These are phyloP conservation scores for Callaeas wilsoni DNA, from an alignment of 2,113 vertebrate species.

Conservation along the genomic window DNA sequence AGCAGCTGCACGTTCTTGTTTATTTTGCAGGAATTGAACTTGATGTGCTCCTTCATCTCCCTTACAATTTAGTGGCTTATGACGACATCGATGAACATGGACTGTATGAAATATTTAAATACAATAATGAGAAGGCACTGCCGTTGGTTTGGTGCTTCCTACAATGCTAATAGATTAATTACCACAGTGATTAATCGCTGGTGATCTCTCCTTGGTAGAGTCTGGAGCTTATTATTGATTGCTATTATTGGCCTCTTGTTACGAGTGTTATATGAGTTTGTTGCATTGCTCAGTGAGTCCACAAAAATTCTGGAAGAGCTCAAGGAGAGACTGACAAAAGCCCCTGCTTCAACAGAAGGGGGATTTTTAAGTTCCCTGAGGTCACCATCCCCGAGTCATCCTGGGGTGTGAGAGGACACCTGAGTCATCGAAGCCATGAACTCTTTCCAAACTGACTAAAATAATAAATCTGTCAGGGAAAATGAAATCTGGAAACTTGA, in stretches of 20 bases:
- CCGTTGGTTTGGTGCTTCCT: not conserved
- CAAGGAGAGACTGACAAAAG: not conserved
- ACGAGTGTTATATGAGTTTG: not conserved
- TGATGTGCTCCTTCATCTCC: not conserved
- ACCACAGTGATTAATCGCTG: not conserved
- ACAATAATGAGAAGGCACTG: not conserved
- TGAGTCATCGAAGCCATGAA: not conserved
- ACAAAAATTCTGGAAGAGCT: conserved; percentile 20
- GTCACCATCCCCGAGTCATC: not conserved
- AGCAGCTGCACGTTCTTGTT: not conserved
- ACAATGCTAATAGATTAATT: not conserved
- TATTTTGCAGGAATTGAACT: not conserved
- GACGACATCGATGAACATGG: not conserved
- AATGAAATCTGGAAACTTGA: not conserved
- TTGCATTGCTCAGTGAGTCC: not conserved
- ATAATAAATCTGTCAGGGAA: not conserved
- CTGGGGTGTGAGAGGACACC: not conserved
- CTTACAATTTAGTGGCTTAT: not conserved
- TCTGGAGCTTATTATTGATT: not conserved
- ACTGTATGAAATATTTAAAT: not conserved
- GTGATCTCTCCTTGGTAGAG: not conserved
- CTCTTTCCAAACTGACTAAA: not conserved
- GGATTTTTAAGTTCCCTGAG: not conserved
- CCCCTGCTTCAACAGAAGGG: not conserved
- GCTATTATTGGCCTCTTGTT: not conserved